Base-by-base conservation (phyloP, 2,888 invertebrate genomes). In the Tachina fera region DNA sequence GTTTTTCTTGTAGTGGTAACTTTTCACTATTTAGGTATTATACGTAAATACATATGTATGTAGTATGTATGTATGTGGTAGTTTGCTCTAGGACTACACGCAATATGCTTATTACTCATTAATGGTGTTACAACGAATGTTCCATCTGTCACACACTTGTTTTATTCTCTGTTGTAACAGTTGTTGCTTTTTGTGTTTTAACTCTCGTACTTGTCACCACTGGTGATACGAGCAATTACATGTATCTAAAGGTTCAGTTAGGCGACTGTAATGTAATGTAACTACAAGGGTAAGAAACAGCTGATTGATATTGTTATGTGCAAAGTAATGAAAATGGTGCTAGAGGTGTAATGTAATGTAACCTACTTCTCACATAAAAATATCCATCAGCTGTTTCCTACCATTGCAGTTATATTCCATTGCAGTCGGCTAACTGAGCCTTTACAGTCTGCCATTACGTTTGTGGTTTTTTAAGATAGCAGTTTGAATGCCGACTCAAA, bases 51-150 rank as follows among this genome's bases (percentile, higher is more conserved):
- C 6, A 0, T 31, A 31, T 4, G 4, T 31, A 31, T 31, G 31
- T 31, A 31, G 31, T 31, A 31, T 31, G 22, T 5, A n/a, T 19
- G 19, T 79, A 31, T 31, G 60, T 61, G 31, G 60, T 76, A 53
- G 53, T 79, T 72, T 47, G 43, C 49, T 75, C 72, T 68, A 79
- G 60, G 43, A 16, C 71, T 76, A 87, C 91, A 91, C 90, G 91
- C 91, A 89, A 91, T 90, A 89, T 89, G 88, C 89, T 91, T 89
- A 90, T 89, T 90, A 91, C 88, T 90, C 90, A 90, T 90, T 91
- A 90, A 90, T 90, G 89, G 86, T 82, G 83, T 87, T 87, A 83
- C 87, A 83, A 87, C 86, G 85, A 70, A 80, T 86, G 76, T 63
- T 19, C 67, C 79, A 83, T 83, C 83, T 86, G 75, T 72, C 81